phyloP scores from a whole-genome alignment of 2,888 invertebrate genomes.

The Uloborus plumipes region DNA sequence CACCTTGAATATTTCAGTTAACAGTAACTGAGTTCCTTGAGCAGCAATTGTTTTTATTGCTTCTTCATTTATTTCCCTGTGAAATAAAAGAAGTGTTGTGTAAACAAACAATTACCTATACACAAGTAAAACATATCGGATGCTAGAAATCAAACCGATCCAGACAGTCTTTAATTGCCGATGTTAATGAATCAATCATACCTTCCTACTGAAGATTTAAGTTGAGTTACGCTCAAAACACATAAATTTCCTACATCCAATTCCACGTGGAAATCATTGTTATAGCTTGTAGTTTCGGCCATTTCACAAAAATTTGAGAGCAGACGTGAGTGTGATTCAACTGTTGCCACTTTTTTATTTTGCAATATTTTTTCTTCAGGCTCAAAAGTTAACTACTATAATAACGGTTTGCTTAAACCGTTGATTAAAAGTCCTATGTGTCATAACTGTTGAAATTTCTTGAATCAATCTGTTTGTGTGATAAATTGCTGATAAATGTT shows the following conservation, averaged over 20 bases:
- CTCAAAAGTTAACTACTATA: too few relatives aligned
- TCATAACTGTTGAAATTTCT: too few relatives aligned
- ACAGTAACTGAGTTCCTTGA: conserved; percentile 27
- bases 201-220: conserved; percentile 25
- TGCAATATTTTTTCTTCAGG: not conserved
- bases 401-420: too few relatives aligned
- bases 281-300: not conserved
- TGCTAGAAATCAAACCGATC: not conserved
- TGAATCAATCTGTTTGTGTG: too few relatives aligned
- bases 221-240: conserved; percentile 12
- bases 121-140: not conserved
- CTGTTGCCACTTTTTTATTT: not conserved
- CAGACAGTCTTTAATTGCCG: not conserved
- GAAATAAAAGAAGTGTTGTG: not conserved
- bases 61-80: conserved; percentile 12
- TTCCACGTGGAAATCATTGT: conserved; percentile 23
- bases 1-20: conserved; percentile 53
- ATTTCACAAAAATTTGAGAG: not conserved
- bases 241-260: conserved; percentile 55
- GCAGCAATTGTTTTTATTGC: conserved; percentile 25
- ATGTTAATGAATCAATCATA: not conserved
- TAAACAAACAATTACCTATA: not conserved
- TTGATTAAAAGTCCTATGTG: too few relatives aligned
- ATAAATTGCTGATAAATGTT: too few relatives aligned
- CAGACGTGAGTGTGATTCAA: not conserved